These are phyloP conservation scores for Phortica variegata DNA, from an alignment of 1,140 invertebrate genomes.

Conservation along the genomic window DNA sequence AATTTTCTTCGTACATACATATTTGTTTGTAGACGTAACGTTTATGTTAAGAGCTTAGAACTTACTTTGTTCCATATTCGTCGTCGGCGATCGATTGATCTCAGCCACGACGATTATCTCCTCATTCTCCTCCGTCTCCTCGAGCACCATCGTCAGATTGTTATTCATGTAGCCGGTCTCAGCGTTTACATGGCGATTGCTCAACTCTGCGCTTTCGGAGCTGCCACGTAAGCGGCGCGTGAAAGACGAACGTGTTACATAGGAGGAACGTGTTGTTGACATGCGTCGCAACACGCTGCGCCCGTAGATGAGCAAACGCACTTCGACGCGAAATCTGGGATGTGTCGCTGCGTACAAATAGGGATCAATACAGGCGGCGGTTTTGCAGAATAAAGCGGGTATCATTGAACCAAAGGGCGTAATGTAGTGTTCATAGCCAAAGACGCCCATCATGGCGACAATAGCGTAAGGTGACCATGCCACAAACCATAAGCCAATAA, in stretches of 20 bases:
- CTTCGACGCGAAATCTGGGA: conserved; percentile 67
- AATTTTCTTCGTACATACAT: too few species aligned
- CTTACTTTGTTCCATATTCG: conserved; percentile 41
- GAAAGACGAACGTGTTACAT: conserved; percentile 43
- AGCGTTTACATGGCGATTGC: conserved; percentile 18
- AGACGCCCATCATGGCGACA: conserved; percentile 71
- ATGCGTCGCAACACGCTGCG: conserved; percentile 29
- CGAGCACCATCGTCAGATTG: conserved; percentile 46
- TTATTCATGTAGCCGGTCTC: conserved; percentile 38
- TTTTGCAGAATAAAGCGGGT: conserved; percentile 75
- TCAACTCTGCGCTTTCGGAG: neutral
- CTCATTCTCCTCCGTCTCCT: conserved; percentile 48
- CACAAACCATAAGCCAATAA: conserved; percentile 71
- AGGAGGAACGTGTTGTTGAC: conserved; percentile 45
- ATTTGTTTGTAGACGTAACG: too few species aligned
- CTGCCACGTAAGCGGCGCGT: conserved; percentile 29
- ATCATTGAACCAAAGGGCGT: conserved; percentile 71
- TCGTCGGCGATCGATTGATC: conserved; percentile 27
- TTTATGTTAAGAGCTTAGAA: too few species aligned
- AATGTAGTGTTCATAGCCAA: conserved; percentile 64
- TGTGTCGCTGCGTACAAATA: conserved; percentile 74
- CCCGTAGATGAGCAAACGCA: conserved; percentile 47
- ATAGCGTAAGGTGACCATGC: conserved; percentile 77
- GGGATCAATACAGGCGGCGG: conserved; percentile 72
- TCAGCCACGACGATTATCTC: conserved; percentile 43